Base-by-base conservation (phyloP, 2,113 vertebrate species). In the Petromus typicus region DNA sequence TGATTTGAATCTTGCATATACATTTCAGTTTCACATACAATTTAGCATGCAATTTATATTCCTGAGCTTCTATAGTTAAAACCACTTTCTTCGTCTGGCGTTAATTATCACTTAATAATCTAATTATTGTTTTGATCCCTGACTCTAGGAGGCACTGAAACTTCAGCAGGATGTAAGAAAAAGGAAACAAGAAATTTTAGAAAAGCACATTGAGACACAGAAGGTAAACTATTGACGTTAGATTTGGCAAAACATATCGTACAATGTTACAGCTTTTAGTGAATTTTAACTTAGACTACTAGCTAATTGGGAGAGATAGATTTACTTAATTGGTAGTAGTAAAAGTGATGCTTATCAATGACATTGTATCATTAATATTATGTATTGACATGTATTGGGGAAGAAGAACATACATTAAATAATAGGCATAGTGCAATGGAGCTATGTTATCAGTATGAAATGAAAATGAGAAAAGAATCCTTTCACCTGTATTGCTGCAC, bases 171-270 rank as follows among this genome's bases (percentile, higher is more conserved):
- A 99, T 92, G 99, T 99, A 56, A 98, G 99, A 91, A 99, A 99
- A 98, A 99, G 99, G 98, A 99, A 99, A 94, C 99, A 99, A 98
- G 99, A 99, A 98, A 99, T 99, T 97, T 97, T 99, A 97, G 99
- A 99, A 98, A 99, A 99, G 97, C 99, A 99, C 97, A 99, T 99
- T 90, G 99, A 99, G 98, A 99, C 99, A 82, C 99, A 99, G 97
- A 99, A 99, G 99, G 99, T 99, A 98, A 98, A 93, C 69, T 88
- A 6, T 17, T 89, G 87, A 34, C n/a, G 1, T 94, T 94, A 56
- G 59, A 91, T 93, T 63, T 95, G n/a, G 23, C 34, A 63, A 45
- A 81, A 75, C 63, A 25, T 51, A 37, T 69, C 96, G 16, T 95
- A 40, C 25, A 45, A 7, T 95, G 16, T 78, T 78, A 32, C 20